Evolutionary conservation across 2,888 invertebrate species (phyloP).

Genomic region (Lagria hirta): DNA sequence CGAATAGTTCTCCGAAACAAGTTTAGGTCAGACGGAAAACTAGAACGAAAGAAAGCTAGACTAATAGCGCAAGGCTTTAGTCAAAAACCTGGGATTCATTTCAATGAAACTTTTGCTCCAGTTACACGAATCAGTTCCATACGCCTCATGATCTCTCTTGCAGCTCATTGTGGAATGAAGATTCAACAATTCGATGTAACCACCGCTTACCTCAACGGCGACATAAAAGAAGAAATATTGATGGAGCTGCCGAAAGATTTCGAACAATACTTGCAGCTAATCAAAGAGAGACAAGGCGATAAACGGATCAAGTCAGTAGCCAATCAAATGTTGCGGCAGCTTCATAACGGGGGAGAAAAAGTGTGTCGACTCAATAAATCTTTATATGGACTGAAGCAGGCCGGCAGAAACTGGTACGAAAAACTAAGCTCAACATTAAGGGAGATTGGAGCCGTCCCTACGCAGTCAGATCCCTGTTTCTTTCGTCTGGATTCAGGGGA

Average conservation of each 20-base stretch:
- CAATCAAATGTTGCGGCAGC: no score
- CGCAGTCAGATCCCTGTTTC: slow-evolving; percentile 12
- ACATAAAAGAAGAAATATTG: slow-evolving; percentile 27
- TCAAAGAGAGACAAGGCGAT: slow-evolving; percentile 5
- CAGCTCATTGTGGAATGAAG: slow-evolving; percentile 3
- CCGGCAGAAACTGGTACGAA: slow-evolving; percentile 29
- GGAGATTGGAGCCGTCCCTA: slow-evolving; percentile 7
- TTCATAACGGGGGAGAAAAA: slow-evolving; percentile 18
- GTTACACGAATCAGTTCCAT: slow-evolving; percentile 1
- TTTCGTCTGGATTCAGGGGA: slow-evolving; percentile 2
- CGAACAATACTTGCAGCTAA: slow-evolving; percentile 17
- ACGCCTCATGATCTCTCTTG: slow-evolving; percentile 16
- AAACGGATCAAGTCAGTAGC: no score
- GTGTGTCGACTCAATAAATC: slow-evolving; percentile 30
- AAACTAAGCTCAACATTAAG: slow-evolving; percentile 2
- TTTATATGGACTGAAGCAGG: slow-evolving; percentile 31
- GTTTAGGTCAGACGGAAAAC: slow-evolving; percentile 22
- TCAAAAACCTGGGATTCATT: slow-evolving; percentile 24
- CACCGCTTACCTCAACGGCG: slow-evolving; percentile 30
- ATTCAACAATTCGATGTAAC: slow-evolving; percentile 29
- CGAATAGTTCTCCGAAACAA: slow-evolving; percentile 34
- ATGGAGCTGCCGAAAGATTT: slow-evolving; percentile 25
- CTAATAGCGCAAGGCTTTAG: slow-evolving; percentile 38
- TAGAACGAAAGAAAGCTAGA: slow-evolving; percentile 33
- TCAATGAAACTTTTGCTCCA: slow-evolving; percentile 1